Conservation (phyloP, 2,797 vertebrate species). For the Chrysocyon brachyurus region DNA sequence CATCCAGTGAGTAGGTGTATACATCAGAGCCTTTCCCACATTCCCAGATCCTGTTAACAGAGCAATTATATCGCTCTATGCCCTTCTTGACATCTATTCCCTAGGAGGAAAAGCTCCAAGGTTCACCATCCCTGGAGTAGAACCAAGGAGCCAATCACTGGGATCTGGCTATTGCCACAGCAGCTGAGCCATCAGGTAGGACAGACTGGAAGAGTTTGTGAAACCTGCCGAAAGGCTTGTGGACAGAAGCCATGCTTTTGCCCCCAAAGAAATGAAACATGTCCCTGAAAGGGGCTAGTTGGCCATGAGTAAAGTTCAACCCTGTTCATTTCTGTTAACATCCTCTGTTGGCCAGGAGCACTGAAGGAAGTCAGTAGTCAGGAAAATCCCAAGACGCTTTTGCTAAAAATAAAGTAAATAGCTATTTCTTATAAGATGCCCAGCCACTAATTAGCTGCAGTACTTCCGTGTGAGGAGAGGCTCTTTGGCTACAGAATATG, state of each 20-base stretch:
- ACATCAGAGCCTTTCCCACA: not conserved
- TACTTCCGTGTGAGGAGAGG: conserved; percentile 67
- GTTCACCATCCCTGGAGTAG: not conserved
- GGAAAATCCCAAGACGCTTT: conserved; percentile 75
- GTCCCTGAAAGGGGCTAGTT: not conserved
- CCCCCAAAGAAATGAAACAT: not conserved
- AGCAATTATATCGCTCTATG: not conserved
- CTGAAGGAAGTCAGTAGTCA: conserved; percentile 66
- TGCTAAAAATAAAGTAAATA: conserved; percentile 82
- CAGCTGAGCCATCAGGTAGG: not conserved
- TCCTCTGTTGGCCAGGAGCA: conserved; percentile 54
- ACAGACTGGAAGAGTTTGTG: not conserved
- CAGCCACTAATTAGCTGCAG: conserved; percentile 79
- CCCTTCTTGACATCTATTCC: not conserved
- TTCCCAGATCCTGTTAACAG: not conserved
- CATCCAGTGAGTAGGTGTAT: not conserved
- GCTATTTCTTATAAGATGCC: conserved; percentile 77
- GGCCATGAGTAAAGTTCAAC: not conserved
- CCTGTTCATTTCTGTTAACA: conserved; percentile 32
- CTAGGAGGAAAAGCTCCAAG: not conserved
- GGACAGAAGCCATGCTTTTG: not conserved
- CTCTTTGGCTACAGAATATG: conserved; percentile 73
- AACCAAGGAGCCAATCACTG: not conserved
- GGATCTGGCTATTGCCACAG: not conserved
- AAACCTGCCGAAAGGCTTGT: not conserved